Base-by-base conservation (phyloP, 1,140 invertebrate genomes). In the Apis cerana region DNA sequence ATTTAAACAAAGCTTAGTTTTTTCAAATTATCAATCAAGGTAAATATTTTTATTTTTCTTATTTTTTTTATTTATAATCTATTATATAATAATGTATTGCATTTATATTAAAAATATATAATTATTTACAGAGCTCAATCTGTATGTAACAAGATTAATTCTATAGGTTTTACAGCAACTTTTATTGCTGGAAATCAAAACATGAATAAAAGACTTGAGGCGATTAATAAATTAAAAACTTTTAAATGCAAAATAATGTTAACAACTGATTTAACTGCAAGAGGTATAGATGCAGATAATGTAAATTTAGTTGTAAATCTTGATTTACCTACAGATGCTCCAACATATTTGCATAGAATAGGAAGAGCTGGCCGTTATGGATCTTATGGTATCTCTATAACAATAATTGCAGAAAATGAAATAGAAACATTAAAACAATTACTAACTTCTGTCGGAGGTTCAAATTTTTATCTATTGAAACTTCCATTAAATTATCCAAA, bases 291-390 rank as follows among this genome's bases (percentile, higher is more conserved):
- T 95, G 97, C 97, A 15, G 96, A 97, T 75, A 97, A 98, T 95
- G 97, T 99, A 12, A 97, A 99, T 95, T 94, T 99, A 64, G 97
- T 99, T 1, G 96, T 99, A 15, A 99, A 99, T 94, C 95, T 99
- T 89, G 99, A 99, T 92, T 91, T 97, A 62, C 98, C 99, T 3
- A 90, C 88, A 71, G 97, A 98, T 91, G 95, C 95, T 88, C 96
- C 97, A 76, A 99, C 98, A 5, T 99, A 99, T 95, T 95, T 99
- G 80, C 99, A 99, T 94, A 95, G 99, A 91, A 98, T 99, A 91
- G 99, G 99, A 11, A 95, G 99, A 89, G 98, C 98, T 74, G 99
- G 99, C 2, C 95, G 99, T 87, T 99, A 96, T 94, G 97, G 97
- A 2, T 96, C 97, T 23, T 95, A 95, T 90, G 97, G 97, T 77